Base-by-base conservation (phyloP, 2,888 invertebrate genomes). In the Leptinotarsa haldemani region DNA sequence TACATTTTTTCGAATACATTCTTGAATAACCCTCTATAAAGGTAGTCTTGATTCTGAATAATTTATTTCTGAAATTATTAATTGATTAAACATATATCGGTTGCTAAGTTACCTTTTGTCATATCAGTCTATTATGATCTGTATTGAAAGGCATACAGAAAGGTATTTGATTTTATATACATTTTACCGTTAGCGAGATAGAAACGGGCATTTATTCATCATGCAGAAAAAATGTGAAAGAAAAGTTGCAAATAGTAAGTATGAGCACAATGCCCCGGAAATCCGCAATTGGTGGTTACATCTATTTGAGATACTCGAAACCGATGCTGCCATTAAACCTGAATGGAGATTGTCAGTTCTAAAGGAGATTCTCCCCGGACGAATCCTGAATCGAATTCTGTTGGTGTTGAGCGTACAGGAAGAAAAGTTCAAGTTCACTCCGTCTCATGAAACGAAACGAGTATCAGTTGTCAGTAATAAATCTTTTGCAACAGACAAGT, bases 201-300 rank as follows among this genome's bases (percentile, higher is more conserved):
- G 25, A 56, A 22, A 15, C 46, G 48, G 18, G 2, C 5, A 47
- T 18, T 52, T 18, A 18, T 9, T 61, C 5, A 61, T n/a, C 1
- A 68, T 68, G 68, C 56, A 70, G 18, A 70, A 74, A 12, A 71
- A 53, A 63, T 80, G 81, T 63, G 63, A 75, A 4, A 64, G 78
- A 71, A 76, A 30, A 47, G 66, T 81, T 16, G 40, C 40, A 0
- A 72, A 70, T 22, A 77, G 70, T 61, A 81, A 80, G 74, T 79
- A 79, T 52, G 80, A 82, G 69, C 61, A 71, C 46, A 75, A 77
- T 67, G 79, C 79, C 67, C 79, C 81, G 15, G 81, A 81, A 67
- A 77, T 79, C 30, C 71, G 77, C 18, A 75, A 81, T 71, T 86
- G 85, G 85, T 87, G 86, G 86, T 64, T 80, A 46, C 76, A 79